Evolutionary conservation across 2,888 invertebrate species (phyloP), one percentile per base, ranked within the genome.

Genomic region (Oxytorus armatus): DNA sequence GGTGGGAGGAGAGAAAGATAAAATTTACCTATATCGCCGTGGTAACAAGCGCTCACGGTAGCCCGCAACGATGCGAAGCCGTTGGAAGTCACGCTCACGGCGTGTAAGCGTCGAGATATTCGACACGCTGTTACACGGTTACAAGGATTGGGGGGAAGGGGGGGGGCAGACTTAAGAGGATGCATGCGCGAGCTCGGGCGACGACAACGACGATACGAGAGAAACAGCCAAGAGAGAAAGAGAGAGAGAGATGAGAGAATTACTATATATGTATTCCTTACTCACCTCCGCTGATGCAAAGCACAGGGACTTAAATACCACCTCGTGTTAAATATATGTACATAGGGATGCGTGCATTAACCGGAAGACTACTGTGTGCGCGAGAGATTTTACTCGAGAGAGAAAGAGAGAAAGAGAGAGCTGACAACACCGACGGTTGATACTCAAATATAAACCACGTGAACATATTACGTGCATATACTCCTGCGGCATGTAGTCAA

Each of bases 51-150:
- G 73, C 18, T 49, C 23, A 29, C 47, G 33, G 66, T 59, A 66
- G 63, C 55, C 23, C 7, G 23, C 76, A 42, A 72, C 53, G 72
- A 49, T 55, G 70, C 69, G 80, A 77, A 77, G 80, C 80, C 80
- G 61, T 77, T 76, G 72, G 39, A 77, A 80, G 80, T 77, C 80
- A 80, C 77, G 73, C 80, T 80, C 77, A 44, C 42, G 55, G 63
- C 55, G 47, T 80, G 77, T 77, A 80, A 80, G 68, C 77, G 75
- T 53, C 73, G 77, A 74, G 80, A 81, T 69, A 81, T 81, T 81
- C 77, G 77, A 81, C 80, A 77, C 80, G 80, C 80, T 68, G 77
- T 80, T 79, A 79, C 79, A 76, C 76, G 76, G 76, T 80, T 81
- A 81, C 80, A 81, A 69, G 77, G n/a, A n/a, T n/a, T n/a, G n/a